Base-by-base conservation (phyloP, 2,888 invertebrate species). In the Biston stratarius region DNA sequence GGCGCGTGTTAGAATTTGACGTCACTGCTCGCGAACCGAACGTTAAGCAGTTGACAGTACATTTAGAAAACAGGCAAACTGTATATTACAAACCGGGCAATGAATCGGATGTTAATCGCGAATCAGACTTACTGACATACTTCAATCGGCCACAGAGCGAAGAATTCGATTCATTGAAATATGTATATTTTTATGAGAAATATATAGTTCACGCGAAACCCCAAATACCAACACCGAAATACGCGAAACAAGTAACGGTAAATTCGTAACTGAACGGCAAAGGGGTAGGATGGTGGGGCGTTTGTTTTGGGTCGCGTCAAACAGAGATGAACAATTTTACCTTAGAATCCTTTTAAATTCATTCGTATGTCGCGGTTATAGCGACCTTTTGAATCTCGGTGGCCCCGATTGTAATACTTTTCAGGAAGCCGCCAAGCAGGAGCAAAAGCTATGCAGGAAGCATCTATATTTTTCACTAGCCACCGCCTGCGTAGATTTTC, bases 261-360 rank as follows among this genome's bases (percentile, higher is more conserved):
- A 61, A 58, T 59, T 67, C 36, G 15, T 67, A 0, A 67, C 67
- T 0, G 34, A 52, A 33, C 62, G 67, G 5, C 62, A 53, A 24
- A 52, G 58, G 33, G 62, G 58, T 36, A 42, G 42, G 12, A 40
- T 59, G 11, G 62, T 56, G n/a, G 56, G 57, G 51, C 66, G 61
- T 52, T 6, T 63, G 5, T 24, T 24, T 24, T 24, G 62, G 64
- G 61, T 64, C 56, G 57, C 47, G 7, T 57, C 61, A 10, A 66
- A 64, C 53, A 66, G 59, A 61, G 65, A 59, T 53, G 66, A 70
- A 58, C 66, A 66, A 42, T 70, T 70, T 53, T 70, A 51, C 49
- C 59, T 63, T 15, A 47, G 59, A 42, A 44, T 67, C 5, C 55
- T 62, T 12, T 49, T 64, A 44, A 44, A 44, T 11, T 44, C 12